Evolutionary conservation across 1,140 invertebrate species (phyloP).

Genomic region (Megalonaias nervosa): DNA sequence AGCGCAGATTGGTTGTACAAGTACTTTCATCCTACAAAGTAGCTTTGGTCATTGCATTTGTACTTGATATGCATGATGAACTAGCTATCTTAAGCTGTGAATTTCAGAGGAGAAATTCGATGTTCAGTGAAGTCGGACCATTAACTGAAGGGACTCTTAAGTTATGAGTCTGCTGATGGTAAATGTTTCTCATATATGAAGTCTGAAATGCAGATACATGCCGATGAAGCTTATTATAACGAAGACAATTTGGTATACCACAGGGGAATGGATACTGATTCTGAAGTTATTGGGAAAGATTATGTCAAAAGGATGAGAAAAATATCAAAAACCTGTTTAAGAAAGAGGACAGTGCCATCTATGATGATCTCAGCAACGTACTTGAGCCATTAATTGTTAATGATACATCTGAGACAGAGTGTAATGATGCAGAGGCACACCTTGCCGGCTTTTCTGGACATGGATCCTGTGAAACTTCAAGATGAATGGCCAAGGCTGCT

Average conservation of each 20-base stretch:
- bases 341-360: not conserved
- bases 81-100: conserved; percentile 1
- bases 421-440: not conserved
- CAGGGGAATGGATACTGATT: conserved; percentile 8
- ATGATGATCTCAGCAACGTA: conserved; percentile 7
- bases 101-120: conserved; percentile 4
- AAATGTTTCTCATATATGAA: conserved; percentile 7
- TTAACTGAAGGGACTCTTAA: conserved; percentile 6
- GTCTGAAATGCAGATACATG: not conserved
- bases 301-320: not conserved
- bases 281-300: not conserved
- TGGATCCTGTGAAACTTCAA: not conserved
- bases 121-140: conserved; percentile 8
- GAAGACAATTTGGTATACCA: conserved; percentile 3
- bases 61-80: conserved; percentile 15
- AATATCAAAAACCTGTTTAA: conserved; percentile 14
- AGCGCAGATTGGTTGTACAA: conserved; percentile 7
- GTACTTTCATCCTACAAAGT: conserved; percentile 17
- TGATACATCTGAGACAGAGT: not conserved
- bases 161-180: not conserved
- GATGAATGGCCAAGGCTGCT: conserved; percentile 2
- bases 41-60: conserved; percentile 10
- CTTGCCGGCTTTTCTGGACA: conserved; percentile 4
- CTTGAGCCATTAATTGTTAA: conserved; percentile 4
- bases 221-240: not conserved